Evolutionary conservation across 2,797 vertebrate genomes (phyloP), one percentile per base, ranked within the genome.

Genomic region (Propithecus deckenii): DNA sequence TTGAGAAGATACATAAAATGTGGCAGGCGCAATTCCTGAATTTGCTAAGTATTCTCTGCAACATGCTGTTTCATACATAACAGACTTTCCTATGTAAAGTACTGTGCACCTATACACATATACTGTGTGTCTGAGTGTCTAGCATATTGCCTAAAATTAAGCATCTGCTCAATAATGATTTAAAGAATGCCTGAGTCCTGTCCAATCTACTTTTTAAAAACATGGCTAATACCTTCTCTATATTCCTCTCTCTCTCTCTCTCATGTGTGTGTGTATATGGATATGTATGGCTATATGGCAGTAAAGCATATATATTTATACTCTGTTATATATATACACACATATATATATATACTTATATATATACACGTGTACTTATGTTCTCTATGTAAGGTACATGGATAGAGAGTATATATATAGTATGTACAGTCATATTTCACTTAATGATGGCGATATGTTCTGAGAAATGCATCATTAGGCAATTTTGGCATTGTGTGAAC

Each of bases 1-100:
- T 86, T 94, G 69, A 94, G 52, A 96, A 96, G 83, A 97, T 59
- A 69, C 57, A 87, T 67, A 94, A 96, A 96, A 97, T 7, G 10
- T 90, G 93, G 86, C 55, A 94, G 86, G 80, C 11, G 41, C 89
- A 96, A 81, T 92, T 90, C 84, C 89, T 89, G 74, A 84, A 96
- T 92, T 92, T 89, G 63, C 48, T 93, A 96, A 91, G 52, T 72
- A 75, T 67, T 93, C 57, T 89, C 75, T 46, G 25, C 5, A 22
- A 12, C 59, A 57, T 28, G 50, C 30, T 81, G 55, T 22, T 91
- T 91, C 22, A 52, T 18, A 52, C 18, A 22, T 7, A 88, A 63
- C 32, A 65, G 35, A 94, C 20, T 52, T 81, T 75, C 76, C 67
- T 41, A 7, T 3, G 18, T 89, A 87, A 80, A 65, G n/a, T 20